These are phyloP conservation scores for Sebastes cheni DNA, from an alignment of 2,797 vertebrate species.

Conservation along the genomic window DNA sequence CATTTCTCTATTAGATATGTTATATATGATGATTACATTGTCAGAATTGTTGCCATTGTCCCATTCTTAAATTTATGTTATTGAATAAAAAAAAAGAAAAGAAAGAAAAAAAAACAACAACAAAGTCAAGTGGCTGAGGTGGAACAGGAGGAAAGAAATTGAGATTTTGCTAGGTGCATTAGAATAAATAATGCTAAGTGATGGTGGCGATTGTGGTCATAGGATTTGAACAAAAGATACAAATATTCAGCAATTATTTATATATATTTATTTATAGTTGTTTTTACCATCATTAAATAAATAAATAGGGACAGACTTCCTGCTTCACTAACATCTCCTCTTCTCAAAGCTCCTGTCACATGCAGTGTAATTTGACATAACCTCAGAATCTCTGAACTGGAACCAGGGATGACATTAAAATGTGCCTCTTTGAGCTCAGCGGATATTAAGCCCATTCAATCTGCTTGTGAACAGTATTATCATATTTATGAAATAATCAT, in stretches of 20 bases:
- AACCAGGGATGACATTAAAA: slow-evolving; percentile 16
- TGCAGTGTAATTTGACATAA: too few species aligned
- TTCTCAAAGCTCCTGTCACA: not conserved
- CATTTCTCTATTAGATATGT: too few species aligned
- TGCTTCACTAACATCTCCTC: not conserved
- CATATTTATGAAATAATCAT: slow-evolving; percentile 18
- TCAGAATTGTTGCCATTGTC: too few species aligned
- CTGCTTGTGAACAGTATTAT: not conserved
- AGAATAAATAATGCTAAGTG: not conserved
- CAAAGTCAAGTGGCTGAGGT: not conserved
- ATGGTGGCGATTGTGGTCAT: not conserved
- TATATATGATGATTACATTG: too few species aligned
- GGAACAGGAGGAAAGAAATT: not conserved
- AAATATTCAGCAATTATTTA: not conserved
- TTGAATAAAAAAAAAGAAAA: too few species aligned
- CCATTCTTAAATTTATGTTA: too few species aligned
- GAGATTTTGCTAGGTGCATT: not conserved
- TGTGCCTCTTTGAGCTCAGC: slow-evolving; percentile 3
- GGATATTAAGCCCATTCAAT: slow-evolving; percentile 13
- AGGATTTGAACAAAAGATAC: not conserved
- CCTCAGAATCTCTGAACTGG: not conserved
- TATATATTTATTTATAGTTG: not conserved
- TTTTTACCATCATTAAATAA: not conserved
- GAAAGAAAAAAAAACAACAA: not conserved
- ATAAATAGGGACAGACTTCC: not conserved